These are phyloP conservation scores for Berghia stephanieae DNA, from an alignment of 1,140 invertebrate species.

Conservation along the genomic window DNA sequence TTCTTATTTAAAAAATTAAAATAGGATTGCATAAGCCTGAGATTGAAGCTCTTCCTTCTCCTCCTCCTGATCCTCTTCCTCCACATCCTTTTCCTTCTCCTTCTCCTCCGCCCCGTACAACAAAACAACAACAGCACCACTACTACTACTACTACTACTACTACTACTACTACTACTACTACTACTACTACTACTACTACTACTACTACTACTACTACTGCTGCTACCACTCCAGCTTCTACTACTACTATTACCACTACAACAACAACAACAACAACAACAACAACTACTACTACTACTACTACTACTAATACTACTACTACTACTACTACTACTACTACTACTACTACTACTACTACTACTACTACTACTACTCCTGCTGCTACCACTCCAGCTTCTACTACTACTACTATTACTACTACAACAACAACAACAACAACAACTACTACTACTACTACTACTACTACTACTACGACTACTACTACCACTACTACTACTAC, in stretches of 20 bases:
- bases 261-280: not conserved
- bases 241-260: constrained; percentile 1
- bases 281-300: not conserved
- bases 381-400: no score
- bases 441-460: not conserved
- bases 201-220: constrained; percentile 7
- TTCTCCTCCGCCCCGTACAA: not conserved
- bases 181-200: constrained; percentile 7
- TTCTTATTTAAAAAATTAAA: no score
- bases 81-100: not conserved
- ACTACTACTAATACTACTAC: no score
- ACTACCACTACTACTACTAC: no score
- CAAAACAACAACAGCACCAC: not conserved
- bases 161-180: constrained; percentile 7
- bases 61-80: not conserved
- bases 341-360: not conserved
- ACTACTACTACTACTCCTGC: no score
- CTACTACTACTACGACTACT: no score
- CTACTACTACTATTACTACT: no score
- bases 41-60: not conserved
- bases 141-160: constrained; percentile 8
- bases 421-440: not conserved
- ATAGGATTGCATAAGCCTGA: no score
- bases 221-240: no score
- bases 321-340: not conserved